Percentiles rank a stretch among this genome's conserved stretches.
These are phyloP conservation scores for Salarias fasciatus DNA, from an alignment of 2,797 vertebrate species.

Conservation along the genomic window DNA sequence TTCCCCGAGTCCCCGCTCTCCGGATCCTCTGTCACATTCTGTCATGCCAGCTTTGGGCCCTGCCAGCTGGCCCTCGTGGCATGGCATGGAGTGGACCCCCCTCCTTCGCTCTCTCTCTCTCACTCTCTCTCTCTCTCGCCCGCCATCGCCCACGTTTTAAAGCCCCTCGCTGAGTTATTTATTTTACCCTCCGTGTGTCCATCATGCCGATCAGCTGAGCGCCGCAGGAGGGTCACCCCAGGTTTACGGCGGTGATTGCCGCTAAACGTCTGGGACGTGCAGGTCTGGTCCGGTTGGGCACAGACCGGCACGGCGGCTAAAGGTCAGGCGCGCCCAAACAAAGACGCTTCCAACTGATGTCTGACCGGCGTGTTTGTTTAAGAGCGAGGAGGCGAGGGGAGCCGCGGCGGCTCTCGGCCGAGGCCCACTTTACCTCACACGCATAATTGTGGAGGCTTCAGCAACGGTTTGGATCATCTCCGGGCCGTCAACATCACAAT, in stretches of 20 bases:
- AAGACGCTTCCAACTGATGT: conserved; percentile 70
- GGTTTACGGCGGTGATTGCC: conserved; percentile 74
- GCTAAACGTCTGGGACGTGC: conserved; percentile 63
- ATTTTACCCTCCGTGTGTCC: conserved; percentile 63
- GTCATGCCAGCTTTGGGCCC: conserved; percentile 80
- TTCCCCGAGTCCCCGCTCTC: conserved; percentile 81
- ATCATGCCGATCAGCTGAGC: conserved; percentile 56
- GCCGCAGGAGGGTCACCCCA: conserved; percentile 50
- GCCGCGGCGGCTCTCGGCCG: conserved; percentile 54
- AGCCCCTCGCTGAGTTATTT: conserved; percentile 58
- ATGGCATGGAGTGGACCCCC: conserved; percentile 69
- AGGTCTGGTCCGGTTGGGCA: conserved; percentile 54
- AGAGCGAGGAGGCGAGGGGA: conserved; percentile 64
- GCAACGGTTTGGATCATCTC: conserved; percentile 68
- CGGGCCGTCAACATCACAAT: conserved; percentile 66
- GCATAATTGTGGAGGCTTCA: conserved; percentile 71
- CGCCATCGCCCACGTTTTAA: conserved; percentile 41
- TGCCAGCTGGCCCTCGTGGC: conserved; percentile 80
- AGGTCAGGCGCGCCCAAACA: conserved; percentile 73
- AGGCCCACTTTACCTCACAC: conserved; percentile 72
- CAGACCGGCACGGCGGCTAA: conserved; percentile 60
- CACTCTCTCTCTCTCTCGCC: conserved; percentile 16
- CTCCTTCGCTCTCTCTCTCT: conserved; percentile 1
- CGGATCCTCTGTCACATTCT: conserved; percentile 85
- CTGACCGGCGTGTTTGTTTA: conserved; percentile 74